Base-by-base conservation (phyloP, 2,797 vertebrate species). In the Dryobates pubescens region DNA sequence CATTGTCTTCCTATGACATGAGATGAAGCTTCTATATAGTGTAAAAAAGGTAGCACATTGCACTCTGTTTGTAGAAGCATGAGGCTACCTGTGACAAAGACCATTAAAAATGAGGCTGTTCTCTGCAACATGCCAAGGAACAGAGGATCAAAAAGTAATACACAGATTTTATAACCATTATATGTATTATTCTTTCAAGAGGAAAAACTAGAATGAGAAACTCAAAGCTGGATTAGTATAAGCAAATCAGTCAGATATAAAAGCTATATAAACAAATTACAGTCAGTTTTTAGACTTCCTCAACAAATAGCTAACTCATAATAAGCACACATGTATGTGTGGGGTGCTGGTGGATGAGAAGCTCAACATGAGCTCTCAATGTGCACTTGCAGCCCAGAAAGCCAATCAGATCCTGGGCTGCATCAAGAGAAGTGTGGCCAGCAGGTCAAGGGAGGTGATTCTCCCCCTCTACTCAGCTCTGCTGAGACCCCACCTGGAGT, bases 241-340 rank as follows among this genome's bases (percentile, higher is more conserved):
- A 62, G 68, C 56, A 93, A 91, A 92, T 51, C 71, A 89, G 38
- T 75, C 59, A 53, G 29, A 92, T 79, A 86, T 59, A 77, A 91
- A 79, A 85, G 20, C 51, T 59, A 72, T 58, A 87, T 77, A 87
- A 94, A 79, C 56, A 83, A 94, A 89, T 95, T 82, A 84, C 4
- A 92, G 51, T 72, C 18, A 89, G 72, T 86, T 86, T 80, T 77
- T 51, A 92, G 86, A 76, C 32, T 91, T 92, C 22, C 32, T 36
- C 43, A 82, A 68, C 86, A 79, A 23, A 65, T 69, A 91, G 86
- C 54, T 76, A 84, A 82, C 19, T 65, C 54, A 90, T 58, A 77
- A 84, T 86, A 93, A 82, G 13, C 26, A 85, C 85, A 85, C 47
- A 72, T 69, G 81, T 74, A 56, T 69, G 26, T n/a, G 24, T 81